Conservation (phyloP, 1,140 invertebrate species). For the Zaprionus lachaisei region DNA sequence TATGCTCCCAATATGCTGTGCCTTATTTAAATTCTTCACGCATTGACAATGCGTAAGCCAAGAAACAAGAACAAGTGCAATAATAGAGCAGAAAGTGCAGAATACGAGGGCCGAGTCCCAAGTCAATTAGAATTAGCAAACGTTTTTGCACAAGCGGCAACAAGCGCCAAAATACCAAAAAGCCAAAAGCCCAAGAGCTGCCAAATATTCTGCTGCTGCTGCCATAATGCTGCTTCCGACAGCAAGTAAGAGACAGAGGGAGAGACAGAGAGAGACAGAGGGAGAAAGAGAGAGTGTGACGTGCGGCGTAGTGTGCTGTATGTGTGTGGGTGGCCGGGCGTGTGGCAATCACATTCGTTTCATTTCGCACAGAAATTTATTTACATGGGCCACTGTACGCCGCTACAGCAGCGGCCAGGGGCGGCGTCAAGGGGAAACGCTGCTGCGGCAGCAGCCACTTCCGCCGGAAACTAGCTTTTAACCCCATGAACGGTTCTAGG, state of each 20-base stretch:
- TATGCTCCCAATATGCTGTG: background rate
- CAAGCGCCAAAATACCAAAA: constrained; percentile 30
- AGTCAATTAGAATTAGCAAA: constrained; percentile 71
- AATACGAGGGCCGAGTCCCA: constrained; percentile 52
- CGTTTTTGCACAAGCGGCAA: constrained; percentile 11
- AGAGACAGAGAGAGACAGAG: background rate
- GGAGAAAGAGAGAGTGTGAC: constrained; percentile 2
- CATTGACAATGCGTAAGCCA: background rate
- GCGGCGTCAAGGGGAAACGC: constrained; percentile 39
- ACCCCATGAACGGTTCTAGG: constrained; percentile 81
- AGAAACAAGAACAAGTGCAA: constrained; percentile 15
- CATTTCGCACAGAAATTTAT: constrained; percentile 80
- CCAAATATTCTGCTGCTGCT: constrained; percentile 72
- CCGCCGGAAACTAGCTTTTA: constrained; percentile 82
- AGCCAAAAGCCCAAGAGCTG: constrained; percentile 46
- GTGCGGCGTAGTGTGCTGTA: constrained; percentile 7
- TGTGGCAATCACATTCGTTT: constrained; percentile 81
- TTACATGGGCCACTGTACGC: constrained; percentile 64
- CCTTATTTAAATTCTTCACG: background rate
- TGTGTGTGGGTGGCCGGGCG: constrained; percentile 35
- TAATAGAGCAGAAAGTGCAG: constrained; percentile 36
- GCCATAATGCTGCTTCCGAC: constrained; percentile 75
- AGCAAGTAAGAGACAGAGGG: constrained; percentile 10
- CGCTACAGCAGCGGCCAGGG: constrained; percentile 7
- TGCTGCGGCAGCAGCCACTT: constrained; percentile 73